phyloP scores from a whole-genome alignment of 2,797 vertebrate genomes.

The Hippocampus kuda region DNA sequence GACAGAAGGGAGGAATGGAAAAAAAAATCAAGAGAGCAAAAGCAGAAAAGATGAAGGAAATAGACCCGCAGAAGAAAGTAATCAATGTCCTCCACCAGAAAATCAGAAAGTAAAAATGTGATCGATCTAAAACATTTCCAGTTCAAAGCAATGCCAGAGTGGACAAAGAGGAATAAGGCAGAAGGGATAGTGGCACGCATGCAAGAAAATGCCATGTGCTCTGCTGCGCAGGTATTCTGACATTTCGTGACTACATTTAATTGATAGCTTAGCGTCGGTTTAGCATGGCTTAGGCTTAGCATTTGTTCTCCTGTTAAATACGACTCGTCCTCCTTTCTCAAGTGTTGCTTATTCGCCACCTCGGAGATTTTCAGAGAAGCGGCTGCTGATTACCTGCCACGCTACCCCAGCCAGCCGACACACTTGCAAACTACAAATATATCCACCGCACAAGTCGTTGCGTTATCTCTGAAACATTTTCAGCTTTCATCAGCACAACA shows the following conservation, averaged over 20 bases:
- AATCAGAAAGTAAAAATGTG: not conserved
- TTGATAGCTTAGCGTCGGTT: no score
- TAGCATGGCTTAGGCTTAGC: no score
- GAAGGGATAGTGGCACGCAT: not conserved
- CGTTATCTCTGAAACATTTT: no score
- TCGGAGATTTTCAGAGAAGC: no score
- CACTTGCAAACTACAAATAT: no score
- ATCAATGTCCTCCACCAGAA: constrained; percentile 19
- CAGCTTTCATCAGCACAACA: no score
- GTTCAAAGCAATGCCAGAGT: constrained; percentile 10
- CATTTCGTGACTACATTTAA: not conserved
- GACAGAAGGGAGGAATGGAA: constrained; percentile 1
- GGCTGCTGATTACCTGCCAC: no score
- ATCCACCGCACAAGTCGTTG: no score
- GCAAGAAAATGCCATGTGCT: not conserved
- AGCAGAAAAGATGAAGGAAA: constrained; percentile 28
- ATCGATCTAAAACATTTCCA: constrained; percentile 5
- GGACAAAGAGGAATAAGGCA: constrained; percentile 1
- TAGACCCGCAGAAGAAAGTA: constrained; percentile 29
- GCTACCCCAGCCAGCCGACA: no score
- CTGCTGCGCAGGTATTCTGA: not conserved
- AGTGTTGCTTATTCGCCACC: no score
- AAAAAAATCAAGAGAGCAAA: constrained; percentile 7
- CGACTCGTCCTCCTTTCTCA: no score
- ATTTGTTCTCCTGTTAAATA: no score